These are phyloP conservation scores for Chaetodon trifascialis DNA, from an alignment of 2,113 vertebrate species.

Conservation along the genomic window DNA sequence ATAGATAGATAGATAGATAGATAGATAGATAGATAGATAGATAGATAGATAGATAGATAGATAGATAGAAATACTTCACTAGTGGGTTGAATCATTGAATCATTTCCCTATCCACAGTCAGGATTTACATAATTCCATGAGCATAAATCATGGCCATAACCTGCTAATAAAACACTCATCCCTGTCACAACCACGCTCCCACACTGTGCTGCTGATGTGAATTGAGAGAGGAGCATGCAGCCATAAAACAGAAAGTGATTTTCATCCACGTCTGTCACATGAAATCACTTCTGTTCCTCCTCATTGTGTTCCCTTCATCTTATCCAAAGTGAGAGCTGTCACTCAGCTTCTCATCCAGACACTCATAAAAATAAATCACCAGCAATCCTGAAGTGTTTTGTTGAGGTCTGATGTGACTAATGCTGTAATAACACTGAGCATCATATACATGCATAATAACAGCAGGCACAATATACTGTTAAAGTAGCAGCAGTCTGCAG, in stretches of 20 bases:
- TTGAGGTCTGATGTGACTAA: conserved; percentile 18
- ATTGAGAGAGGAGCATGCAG: conserved; percentile 14
- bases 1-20: too few species aligned
- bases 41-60: too few species aligned
- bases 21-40: too few species aligned
- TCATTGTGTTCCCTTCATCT: conserved; percentile 35
- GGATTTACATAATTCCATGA: background rate
- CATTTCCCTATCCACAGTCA: background rate
- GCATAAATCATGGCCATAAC: background rate
- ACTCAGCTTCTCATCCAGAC: conserved; percentile 27
- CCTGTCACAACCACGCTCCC: conserved; percentile 33
- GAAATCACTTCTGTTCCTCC: conserved; percentile 48
- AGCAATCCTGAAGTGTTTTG: background rate
- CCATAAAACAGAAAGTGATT: conserved; percentile 42
- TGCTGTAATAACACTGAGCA: conserved; percentile 18
- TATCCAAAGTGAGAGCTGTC: conserved; percentile 57
- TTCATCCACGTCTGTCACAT: conserved; percentile 60
- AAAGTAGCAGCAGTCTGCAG: background rate
- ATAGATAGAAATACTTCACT: too few species aligned
- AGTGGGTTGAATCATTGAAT: too few species aligned
- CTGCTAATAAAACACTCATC: conserved; percentile 22
- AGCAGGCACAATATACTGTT: background rate
- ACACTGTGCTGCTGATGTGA: conserved; percentile 18
- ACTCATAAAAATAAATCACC: conserved; percentile 32
- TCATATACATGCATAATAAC: background rate